These are phyloP conservation scores for Dipodomys stephensi DNA, from an alignment of 2,113 vertebrate genomes.

Conservation along the genomic window DNA sequence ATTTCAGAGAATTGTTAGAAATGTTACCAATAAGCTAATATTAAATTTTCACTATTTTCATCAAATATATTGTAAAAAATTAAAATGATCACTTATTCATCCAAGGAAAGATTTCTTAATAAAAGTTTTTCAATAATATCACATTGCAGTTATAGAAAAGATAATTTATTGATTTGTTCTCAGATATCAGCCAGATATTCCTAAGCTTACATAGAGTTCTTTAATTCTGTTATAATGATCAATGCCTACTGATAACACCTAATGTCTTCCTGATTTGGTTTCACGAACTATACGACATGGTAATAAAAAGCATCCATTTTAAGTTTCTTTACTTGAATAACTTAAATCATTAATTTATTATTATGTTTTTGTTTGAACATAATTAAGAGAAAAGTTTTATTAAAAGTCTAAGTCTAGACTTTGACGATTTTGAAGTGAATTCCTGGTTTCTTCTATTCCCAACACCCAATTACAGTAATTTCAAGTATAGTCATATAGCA, in stretches of 20 bases:
- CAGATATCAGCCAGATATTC: background rate
- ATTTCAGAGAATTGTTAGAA: slow-evolving; percentile 41
- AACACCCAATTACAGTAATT: slow-evolving; percentile 56
- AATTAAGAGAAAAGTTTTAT: background rate
- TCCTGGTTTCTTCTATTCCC: background rate
- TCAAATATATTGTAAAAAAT: slow-evolving; percentile 16
- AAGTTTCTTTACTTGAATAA: slow-evolving; percentile 56
- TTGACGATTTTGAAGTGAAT: slow-evolving; percentile 53
- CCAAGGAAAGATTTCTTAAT: slow-evolving; percentile 31
- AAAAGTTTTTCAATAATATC: slow-evolving; percentile 16
- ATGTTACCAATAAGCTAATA: background rate
- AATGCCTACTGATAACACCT: background rate
- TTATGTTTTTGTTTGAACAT: slow-evolving; percentile 31
- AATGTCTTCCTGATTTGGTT: slow-evolving; percentile 3
- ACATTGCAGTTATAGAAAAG: slow-evolving; percentile 36
- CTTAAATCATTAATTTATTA: background rate
- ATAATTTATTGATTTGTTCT: slow-evolving; percentile 58
- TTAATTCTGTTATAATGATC: slow-evolving; percentile 17
- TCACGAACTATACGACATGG: slow-evolving; percentile 26
- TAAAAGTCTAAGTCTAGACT: slow-evolving; percentile 42
- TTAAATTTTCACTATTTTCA: slow-evolving; percentile 21
- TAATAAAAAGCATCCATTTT: slow-evolving; percentile 36
- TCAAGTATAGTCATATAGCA: background rate
- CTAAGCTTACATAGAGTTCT: background rate
- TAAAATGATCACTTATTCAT: slow-evolving; percentile 4